A percentile compares a stretch with the other conserved stretches of the same genome.
phyloP scores from a whole-genome alignment of 2,888 invertebrate species.

The Tenthredo livida region DNA sequence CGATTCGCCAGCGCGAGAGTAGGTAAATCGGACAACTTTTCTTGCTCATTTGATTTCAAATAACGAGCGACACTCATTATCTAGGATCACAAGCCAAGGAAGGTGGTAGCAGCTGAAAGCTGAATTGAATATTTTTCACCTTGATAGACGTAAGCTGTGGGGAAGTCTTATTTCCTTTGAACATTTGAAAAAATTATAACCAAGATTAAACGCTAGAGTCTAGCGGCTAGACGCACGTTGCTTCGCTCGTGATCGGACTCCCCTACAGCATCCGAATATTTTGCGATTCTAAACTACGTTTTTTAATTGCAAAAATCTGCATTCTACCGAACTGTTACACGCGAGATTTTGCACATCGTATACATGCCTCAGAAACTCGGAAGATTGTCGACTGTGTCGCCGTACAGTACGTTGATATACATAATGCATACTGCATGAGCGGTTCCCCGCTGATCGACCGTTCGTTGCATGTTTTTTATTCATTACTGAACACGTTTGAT shows the following conservation, averaged over 20 bases:
- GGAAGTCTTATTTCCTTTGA: not conserved
- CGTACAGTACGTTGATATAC: not conserved
- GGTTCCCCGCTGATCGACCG: not conserved
- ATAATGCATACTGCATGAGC: slow-evolving; percentile 16
- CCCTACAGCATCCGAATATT: not conserved
- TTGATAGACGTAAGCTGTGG: not conserved
- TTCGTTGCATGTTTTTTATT: slow-evolving; percentile 27
- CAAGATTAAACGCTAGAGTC: not conserved
- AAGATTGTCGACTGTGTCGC: slow-evolving; percentile 7
- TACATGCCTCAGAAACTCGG: not conserved
- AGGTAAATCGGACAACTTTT: not conserved
- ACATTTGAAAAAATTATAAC: not conserved
- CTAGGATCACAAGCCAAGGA: not conserved
- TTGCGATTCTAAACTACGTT: not conserved
- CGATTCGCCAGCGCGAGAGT: not conserved
- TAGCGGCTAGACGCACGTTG: not conserved
- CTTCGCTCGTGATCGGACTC: not conserved
- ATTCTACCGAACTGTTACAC: not conserved
- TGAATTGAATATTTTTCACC: not conserved
- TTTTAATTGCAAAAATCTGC: not conserved
- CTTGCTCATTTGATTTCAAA: not conserved
- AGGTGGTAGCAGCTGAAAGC: not conserved
- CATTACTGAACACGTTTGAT: not conserved
- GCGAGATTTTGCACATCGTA: not conserved
- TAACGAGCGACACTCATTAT: not conserved